Conservation (phyloP, 1,140 invertebrate genomes). For the Gerris buenoi region DNA sequence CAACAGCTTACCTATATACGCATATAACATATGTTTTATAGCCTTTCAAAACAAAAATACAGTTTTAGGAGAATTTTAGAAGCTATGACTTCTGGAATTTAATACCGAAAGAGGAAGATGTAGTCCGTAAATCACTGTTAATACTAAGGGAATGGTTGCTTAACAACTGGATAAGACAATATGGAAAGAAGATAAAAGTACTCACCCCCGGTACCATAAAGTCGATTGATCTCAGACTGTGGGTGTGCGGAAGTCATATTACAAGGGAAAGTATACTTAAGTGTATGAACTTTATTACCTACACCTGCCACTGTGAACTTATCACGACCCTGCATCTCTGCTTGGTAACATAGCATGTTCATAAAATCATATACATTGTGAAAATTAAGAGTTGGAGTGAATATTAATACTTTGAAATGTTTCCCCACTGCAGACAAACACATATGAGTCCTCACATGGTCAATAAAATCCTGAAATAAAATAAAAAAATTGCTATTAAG, state of each 20-base stretch:
- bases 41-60: too few species aligned
- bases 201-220: conserved; percentile 60
- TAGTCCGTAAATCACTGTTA: too few species aligned
- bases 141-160: too few species aligned
- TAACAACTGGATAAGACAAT: too few species aligned
- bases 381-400: conserved; percentile 61
- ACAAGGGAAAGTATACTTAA: conserved; percentile 62
- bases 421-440: conserved; percentile 54
- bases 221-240: conserved; percentile 28
- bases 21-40: too few species aligned
- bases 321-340: conserved; percentile 33
- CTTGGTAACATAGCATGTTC: conserved; percentile 59
- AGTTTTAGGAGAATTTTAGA: too few species aligned
- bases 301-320: conserved; percentile 32
- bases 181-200: not conserved
- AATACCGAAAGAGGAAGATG: too few species aligned
- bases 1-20: conserved; percentile 41
- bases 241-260: conserved; percentile 42
- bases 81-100: too few species aligned
- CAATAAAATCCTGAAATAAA: conserved; percentile 44
- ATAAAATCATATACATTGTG: conserved; percentile 74
- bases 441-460: conserved; percentile 54
- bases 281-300: conserved; percentile 39
- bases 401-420: conserved; percentile 47
- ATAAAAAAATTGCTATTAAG: not conserved